Percentiles rank a stretch among this genome's conserved stretches.
These are phyloP conservation scores for Chrysemys picta DNA, from an alignment of 2,113 vertebrate genomes.

Conservation along the genomic window DNA sequence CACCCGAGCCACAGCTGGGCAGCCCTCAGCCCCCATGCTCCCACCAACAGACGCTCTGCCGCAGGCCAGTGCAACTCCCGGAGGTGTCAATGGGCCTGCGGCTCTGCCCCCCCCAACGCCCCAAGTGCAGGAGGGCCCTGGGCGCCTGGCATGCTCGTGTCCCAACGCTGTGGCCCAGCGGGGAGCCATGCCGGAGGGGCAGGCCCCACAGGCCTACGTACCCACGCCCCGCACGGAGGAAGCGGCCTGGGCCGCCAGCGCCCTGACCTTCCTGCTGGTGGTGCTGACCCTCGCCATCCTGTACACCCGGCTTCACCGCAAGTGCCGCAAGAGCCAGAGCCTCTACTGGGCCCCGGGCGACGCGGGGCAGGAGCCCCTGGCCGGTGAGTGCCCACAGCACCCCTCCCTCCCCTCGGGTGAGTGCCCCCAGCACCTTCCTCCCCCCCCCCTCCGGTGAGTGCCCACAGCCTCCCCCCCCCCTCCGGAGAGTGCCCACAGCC, in stretches of 20 bases:
- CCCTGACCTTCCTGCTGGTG: slow-evolving; percentile 87
- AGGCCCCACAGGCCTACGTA: not conserved
- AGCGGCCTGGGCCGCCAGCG: slow-evolving; percentile 88
- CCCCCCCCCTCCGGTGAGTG: no score
- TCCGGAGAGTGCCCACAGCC: no score
- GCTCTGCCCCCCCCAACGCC: slow-evolving; percentile 23
- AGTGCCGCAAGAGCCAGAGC: slow-evolving; percentile 83
- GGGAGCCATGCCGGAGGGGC: not conserved
- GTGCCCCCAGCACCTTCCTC: no score
- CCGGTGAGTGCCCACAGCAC: slow-evolving; percentile 53
- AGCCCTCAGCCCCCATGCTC: not conserved
- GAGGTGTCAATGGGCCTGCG: not conserved
- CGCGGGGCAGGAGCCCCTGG: slow-evolving; percentile 68
- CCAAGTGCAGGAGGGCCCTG: not conserved
- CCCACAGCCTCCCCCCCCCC: no score
- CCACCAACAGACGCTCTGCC: not conserved
- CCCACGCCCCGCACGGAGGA: slow-evolving; percentile 84
- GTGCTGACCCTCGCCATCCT: slow-evolving; percentile 81
- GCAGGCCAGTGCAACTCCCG: not conserved
- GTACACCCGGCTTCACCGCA: slow-evolving; percentile 84
- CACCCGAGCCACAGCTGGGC: fast-evolving
- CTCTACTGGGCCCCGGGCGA: slow-evolving; percentile 85
- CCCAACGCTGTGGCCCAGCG: not conserved
- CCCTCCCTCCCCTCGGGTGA: no score
- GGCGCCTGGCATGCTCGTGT: not conserved